Evolutionary conservation across 2,797 vertebrate genomes (phyloP), one percentile per base, ranked within the genome.

Genomic region (Micropoecilia bifurca): DNA sequence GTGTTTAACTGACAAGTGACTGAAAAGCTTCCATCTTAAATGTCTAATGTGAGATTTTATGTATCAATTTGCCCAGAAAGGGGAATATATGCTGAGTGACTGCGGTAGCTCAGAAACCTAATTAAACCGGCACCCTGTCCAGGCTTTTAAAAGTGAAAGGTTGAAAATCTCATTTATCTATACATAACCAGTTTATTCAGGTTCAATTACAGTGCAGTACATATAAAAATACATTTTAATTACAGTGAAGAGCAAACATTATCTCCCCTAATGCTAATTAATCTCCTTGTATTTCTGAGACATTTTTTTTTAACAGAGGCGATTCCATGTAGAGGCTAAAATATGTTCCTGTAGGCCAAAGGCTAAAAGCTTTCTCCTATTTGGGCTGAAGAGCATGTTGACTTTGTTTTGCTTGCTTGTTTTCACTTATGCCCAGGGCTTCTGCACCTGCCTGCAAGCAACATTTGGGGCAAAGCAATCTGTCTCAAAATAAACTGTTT

Each of bases 391-490:
- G 39, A 45, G 33, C 73, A 33, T 20, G 79, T 39, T 36, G 30
- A 36, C 16, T 71, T 3, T 74, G 71, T 45, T 72, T 75, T 57
- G 36, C 55, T 63, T 73, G 57, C 69, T 78, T 47, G 20, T 68
- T 68, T 61, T 61, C 12, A 22, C 28, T 71, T 71, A 25, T 77
- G 39, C 79, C 33, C 25, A 41, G 9, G 53, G 57, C 74, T 46
- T 63, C 48, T 63, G 20, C 33, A 47, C 48, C n/a, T 39, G 3
- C 36, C 74, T 84, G 63, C 61, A 86, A 85, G 79, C 68, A 82
- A 76, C 88, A 91, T 89, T 81, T 93, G 75, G 88, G 88, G 25
- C 90, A 87, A 87, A 84, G 81, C 20, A 9, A 87, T 89, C 50
- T 45, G 59, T 90, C 77, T 76, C 45, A 46, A 28, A 79, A 74